Conservation (phyloP, 2,888 invertebrate species). For the Watsonalla cultraria region DNA sequence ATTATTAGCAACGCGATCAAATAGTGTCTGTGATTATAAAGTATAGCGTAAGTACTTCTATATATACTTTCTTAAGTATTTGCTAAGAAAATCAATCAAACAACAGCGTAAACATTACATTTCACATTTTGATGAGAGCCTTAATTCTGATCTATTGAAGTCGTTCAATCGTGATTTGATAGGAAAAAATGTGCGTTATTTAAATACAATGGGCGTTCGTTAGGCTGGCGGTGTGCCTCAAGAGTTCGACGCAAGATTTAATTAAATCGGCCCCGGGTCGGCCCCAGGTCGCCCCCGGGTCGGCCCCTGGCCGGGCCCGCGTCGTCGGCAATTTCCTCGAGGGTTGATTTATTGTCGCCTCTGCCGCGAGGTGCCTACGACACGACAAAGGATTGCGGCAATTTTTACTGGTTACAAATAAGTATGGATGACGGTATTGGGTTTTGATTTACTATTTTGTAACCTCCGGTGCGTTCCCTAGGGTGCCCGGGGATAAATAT, state of each 20-base stretch:
- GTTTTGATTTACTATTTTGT: neutral
- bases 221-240: constrained; percentile 70
- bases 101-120: constrained; percentile 3
- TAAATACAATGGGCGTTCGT: constrained; percentile 77
- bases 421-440: neutral
- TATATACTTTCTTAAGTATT: too few relatives aligned
- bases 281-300: constrained; percentile 19
- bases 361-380: constrained; percentile 51
- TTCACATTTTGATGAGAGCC: constrained; percentile 20
- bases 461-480: too few relatives aligned
- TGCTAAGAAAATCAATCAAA: neutral
- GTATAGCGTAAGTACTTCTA: too few relatives aligned
- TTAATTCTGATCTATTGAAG: constrained; percentile 35
- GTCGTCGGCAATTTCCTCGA: constrained; percentile 72
- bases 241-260: constrained; percentile 81
- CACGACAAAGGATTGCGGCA: constrained; percentile 65
- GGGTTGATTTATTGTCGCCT: constrained; percentile 77
- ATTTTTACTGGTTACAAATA: constrained; percentile 25
- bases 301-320: constrained; percentile 26
- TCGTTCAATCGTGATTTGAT: constrained; percentile 37
- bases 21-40: too few relatives aligned
- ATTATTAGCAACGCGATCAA: too few relatives aligned
- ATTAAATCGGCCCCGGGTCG: constrained; percentile 71
- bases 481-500: too few relatives aligned
- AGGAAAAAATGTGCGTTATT: constrained; percentile 72